Base-by-base conservation (phyloP, 1,140 invertebrate genomes). In the Neodiprion virginianus region DNA sequence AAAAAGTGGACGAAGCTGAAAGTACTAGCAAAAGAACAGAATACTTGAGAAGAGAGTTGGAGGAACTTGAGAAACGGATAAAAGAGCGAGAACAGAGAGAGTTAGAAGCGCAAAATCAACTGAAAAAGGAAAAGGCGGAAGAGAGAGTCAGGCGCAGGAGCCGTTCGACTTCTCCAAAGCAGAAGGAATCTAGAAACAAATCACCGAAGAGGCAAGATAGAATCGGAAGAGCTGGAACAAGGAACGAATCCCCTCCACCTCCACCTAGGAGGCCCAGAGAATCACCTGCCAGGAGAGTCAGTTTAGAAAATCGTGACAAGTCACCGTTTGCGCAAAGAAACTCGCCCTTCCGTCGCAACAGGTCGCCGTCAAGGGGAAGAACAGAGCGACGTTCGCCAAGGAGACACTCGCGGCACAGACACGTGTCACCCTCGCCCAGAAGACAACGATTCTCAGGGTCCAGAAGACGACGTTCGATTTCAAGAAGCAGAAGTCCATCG, bases 401-500 rank as follows among this genome's bases (percentile, higher is more conserved):
- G 2, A 77, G 83, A 40, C 83, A 85, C 47, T 88, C 85, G 4
- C 78, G 84, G 1, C 81, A 83, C 0, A 79, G 81, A 49, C 75
- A 84, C 7, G 14, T 71, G 3, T 84, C 82, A 1, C 84, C 83
- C 1, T 85, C 85, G 8, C 81, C 84, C 1, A 78, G 82, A 72
- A 77, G 85, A 74, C 77, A 82, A 9, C 76, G 84, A 3, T 61
- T 79, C 2, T 83, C 81, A 8, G 77, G 81, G 40, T 85, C 85
- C 1, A 84, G 84, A 0, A 76, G 85, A 17, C 75, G 85, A 48
- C 83, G 85, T n/a, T 86, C 86, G 0, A 49, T 74, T 3, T 86
- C 84, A 0, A 80, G 84, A 11, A 86, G 85, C 65, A 81, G 81
- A 40, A 87, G 85, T 77, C 82, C 80, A 8, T 85, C 81, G 1